Percentiles rank a stretch among this genome's conserved stretches.
Conservation (phyloP, 2,888 invertebrate genomes). For the Apoderus coryli region DNA sequence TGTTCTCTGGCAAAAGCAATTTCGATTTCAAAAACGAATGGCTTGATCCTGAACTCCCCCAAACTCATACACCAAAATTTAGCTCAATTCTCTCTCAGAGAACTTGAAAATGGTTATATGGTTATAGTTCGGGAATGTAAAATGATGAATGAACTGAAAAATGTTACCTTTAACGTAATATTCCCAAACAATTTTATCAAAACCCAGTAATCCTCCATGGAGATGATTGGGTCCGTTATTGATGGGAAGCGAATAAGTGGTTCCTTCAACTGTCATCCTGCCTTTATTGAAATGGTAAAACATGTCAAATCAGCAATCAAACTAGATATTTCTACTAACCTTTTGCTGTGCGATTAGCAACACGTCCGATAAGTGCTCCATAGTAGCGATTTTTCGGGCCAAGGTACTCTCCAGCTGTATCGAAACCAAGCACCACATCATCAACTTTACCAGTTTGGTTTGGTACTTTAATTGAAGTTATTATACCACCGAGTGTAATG, state of each 20-base stretch:
- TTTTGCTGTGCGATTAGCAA: conserved; percentile 17
- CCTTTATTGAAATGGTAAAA: conserved; percentile 40
- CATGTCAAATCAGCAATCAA: background rate
- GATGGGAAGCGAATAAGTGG: conserved; percentile 48
- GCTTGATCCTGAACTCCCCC: too few relatives aligned
- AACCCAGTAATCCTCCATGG: conserved; percentile 75
- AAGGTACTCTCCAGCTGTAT: conserved; percentile 16
- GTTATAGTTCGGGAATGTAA: too few relatives aligned
- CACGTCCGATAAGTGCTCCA: conserved; percentile 18
- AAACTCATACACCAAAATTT: too few relatives aligned
- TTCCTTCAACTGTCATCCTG: conserved; percentile 51
- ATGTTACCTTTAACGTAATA: conserved; percentile 14
- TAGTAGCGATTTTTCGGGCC: conserved; percentile 16
- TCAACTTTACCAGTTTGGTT: conserved; percentile 31
- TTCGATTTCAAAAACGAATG: too few relatives aligned
- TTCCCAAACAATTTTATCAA: conserved; percentile 44
- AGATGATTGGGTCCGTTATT: conserved; percentile 60
- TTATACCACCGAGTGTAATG: conserved; percentile 72
- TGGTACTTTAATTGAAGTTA: conserved; percentile 60
- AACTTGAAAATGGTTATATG: too few relatives aligned
- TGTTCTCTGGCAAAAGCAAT: too few relatives aligned
- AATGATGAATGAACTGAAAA: too few relatives aligned
- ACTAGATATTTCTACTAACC: too few relatives aligned
- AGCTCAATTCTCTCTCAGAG: conserved; percentile 49
- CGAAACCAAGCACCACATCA: conserved; percentile 18